Evolutionary conservation across 2,797 vertebrate species (phyloP).

Genomic region (Notamacropus eugenii): DNA sequence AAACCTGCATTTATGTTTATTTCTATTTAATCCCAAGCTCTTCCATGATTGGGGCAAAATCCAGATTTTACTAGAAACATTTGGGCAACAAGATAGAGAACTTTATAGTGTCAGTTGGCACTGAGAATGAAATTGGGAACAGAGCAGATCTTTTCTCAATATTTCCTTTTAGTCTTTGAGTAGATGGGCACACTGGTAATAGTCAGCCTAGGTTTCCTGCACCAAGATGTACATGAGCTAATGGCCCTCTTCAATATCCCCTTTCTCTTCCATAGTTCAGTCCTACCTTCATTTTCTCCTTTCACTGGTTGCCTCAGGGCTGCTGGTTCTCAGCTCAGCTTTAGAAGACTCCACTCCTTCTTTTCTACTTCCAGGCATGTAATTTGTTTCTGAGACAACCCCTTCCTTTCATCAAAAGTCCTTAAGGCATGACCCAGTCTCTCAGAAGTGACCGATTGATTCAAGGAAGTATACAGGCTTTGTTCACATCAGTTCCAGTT

Average conservation of each 20-base stretch:
- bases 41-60: background rate
- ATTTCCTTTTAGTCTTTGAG: background rate
- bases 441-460: background rate
- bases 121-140: background rate
- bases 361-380: background rate
- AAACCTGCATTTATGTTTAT: background rate
- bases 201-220: background rate
- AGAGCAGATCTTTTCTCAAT: background rate
- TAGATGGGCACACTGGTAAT: background rate
- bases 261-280: background rate
- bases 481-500: background rate
- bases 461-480: background rate
- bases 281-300: background rate
- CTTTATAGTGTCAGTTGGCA: background rate
- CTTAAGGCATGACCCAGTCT: background rate
- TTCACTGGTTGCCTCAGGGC: background rate
- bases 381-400: background rate
- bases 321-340: background rate
- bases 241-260: background rate
- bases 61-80: background rate
- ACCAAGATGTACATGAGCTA: background rate
- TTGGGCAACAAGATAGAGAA: background rate
- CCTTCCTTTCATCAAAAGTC: background rate
- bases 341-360: background rate
- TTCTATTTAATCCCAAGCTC: background rate